Base-by-base conservation (phyloP, 2,888 invertebrate species). In the Heterodera filipjevi region DNA sequence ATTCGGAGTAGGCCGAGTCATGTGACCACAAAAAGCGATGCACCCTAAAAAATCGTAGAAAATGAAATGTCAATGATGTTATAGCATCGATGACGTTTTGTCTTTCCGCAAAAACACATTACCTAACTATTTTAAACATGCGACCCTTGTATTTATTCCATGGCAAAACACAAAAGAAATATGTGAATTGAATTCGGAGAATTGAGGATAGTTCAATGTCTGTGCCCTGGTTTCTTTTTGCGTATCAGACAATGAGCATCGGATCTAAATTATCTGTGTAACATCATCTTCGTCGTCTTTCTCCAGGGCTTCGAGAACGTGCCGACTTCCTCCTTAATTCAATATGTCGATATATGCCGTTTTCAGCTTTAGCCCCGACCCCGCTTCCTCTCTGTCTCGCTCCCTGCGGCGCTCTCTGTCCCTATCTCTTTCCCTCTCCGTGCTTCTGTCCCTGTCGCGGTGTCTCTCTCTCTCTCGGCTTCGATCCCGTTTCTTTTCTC, bases 341-440 rank as follows among this genome's bases (percentile, higher is more conserved):
- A 44, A 6, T n/a, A 71, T 6, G 16, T 44, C 14, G 59, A 59
- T 0, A 30, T n/a, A 14, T 74, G 27, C 5, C 30, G 27, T 14
- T 53, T 53, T 2, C n/a, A n/a, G n/a, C 59, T 27, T 2, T 59
- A 5, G n/a, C 16, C 3, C 59, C 27, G 2, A 30, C 39, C 53
- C 74, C n/a, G 30, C 0, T 74, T 53, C 33, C 32, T 59, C 77
- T 39, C 73, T 59, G 30, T 27, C 71, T 33, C 22, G 71, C 44
- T 77, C 77, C 30, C 66, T 35, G 35, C 19, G 49, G 22, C 35
- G 77, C 19, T 39, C 77, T 44, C 30, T 59, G 10, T 59, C 59
- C 59, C 53, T 53, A 22, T 53, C 19, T 12, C 59, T 33, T 30
- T 68, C 68, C n/a, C 68, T 68, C 39, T 68, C 68, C 33, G 68